Evolutionary conservation across 2,888 invertebrate species (phyloP), one percentile per base, ranked within the genome.

Genomic region (Arctia plantaginis): DNA sequence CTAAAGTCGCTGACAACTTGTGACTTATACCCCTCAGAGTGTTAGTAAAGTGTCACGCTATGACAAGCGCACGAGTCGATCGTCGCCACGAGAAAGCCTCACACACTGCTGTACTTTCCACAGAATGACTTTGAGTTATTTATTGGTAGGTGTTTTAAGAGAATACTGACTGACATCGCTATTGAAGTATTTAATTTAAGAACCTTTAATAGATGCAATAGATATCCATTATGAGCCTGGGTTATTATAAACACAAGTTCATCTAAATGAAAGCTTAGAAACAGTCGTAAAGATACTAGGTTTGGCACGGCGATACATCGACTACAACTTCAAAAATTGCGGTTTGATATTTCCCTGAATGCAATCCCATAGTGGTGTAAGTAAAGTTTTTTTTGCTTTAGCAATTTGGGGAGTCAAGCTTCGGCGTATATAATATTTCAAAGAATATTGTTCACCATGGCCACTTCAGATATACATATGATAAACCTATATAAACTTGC

Each of bases 51-150:
- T 69, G 35, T 62, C 66, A 74, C 75, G 76, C 74, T 65, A 55
- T 13, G 44, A 44, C 71, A 15, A 69, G 82, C 75, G 75, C 69
- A 72, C 69, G 79, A 79, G 76, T 51, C 67, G 30, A 47, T 71
- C 59, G 71, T 66, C 67, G 68, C 62, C 30, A 18, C 70, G 69
- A 72, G 75, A 75, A 72, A 75, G 75, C 75, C 39, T 55, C 71
- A 75, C 69, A 10, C 59, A 27, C 3, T 62, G 41, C 62, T n/a
- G 20, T 39, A 76, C 76, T 76, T 76, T 76, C 76, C 72, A 69
- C 44, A 66, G 51, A 35, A n/a, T 59, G 65, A 72, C 71, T 69
- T 66, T 74, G 70, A 66, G 30, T 59, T 70, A 74, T 74, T 70
- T 59, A 59, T 62, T 33, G 41, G 33, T 44, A 33, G n/a, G 44